Evolutionary conservation across 2,888 invertebrate species (phyloP).

Genomic region (Thyatira batis): DNA sequence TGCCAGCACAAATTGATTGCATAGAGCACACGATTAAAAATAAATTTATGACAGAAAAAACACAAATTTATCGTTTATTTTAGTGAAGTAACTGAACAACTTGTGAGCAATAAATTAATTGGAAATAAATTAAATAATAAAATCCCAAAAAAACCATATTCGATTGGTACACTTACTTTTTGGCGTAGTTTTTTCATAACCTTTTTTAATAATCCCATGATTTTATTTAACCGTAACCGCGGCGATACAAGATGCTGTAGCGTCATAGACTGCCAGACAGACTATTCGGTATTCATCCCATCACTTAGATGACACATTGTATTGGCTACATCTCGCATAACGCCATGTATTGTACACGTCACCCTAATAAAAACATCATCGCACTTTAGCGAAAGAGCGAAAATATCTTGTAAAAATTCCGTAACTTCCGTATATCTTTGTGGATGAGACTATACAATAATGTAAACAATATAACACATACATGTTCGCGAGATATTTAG

Average conservation of each 20-base stretch:
- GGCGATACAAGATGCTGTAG: background rate
- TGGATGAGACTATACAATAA: slow-evolving; percentile 28
- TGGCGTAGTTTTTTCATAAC: slow-evolving; percentile 47
- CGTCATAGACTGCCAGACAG: slow-evolving; percentile 1
- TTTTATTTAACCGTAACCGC: slow-evolving; percentile 17
- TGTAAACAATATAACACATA: slow-evolving; percentile 41
- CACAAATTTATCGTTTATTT: too few relatives aligned
- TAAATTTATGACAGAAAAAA: slow-evolving; percentile 12
- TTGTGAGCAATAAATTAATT: too few relatives aligned
- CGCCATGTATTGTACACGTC: slow-evolving; percentile 34
- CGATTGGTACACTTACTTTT: slow-evolving; percentile 50
- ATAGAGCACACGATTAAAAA: background rate
- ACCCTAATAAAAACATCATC: slow-evolving; percentile 36
- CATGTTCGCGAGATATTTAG: slow-evolving; percentile 28
- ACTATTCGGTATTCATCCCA: slow-evolving; percentile 9
- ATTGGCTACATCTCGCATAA: slow-evolving; percentile 55
- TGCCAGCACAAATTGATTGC: background rate
- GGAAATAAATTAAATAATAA: too few relatives aligned
- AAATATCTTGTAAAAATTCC: slow-evolving; percentile 59
- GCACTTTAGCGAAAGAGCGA: slow-evolving; percentile 19
- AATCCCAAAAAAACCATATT: too few relatives aligned
- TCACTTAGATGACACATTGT: slow-evolving; percentile 21
- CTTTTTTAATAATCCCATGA: slow-evolving; percentile 54
- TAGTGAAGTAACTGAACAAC: too few relatives aligned
- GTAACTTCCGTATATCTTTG: slow-evolving; percentile 36